Conservation (phyloP, 2,113 vertebrate species). For the Hypomesus transpacificus region DNA sequence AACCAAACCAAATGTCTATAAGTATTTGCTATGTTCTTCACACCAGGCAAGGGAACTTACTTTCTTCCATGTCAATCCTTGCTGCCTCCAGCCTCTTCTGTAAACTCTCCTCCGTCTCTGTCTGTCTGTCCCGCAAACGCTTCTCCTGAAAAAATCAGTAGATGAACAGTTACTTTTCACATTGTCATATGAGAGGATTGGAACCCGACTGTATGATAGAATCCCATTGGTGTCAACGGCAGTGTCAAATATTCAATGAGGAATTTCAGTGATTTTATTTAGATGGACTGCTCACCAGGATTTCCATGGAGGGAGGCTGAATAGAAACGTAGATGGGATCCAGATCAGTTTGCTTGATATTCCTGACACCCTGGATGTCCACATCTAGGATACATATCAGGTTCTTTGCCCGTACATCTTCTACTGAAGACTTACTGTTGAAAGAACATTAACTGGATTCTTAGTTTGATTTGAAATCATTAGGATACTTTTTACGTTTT, state of each 20-base stretch:
- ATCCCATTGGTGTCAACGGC: too few species aligned
- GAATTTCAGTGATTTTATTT: too few species aligned
- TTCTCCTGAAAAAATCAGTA: slow-evolving; percentile 74
- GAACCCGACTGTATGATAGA: too few species aligned
- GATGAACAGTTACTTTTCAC: not conserved
- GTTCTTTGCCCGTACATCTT: slow-evolving; percentile 86
- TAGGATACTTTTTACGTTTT: not conserved
- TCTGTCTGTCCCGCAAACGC: slow-evolving; percentile 83
- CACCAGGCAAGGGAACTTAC: slow-evolving; percentile 68
- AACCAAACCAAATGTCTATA: not conserved
- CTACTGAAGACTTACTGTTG: slow-evolving; percentile 83
- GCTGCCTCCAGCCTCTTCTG: slow-evolving; percentile 82
- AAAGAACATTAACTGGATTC: not conserved
- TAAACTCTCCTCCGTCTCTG: slow-evolving; percentile 88
- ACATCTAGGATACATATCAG: slow-evolving; percentile 93
- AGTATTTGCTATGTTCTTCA: not conserved
- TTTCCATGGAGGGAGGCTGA: slow-evolving; percentile 86
- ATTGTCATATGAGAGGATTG: not conserved
- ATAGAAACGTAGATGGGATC: slow-evolving; percentile 91
- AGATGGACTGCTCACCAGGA: slow-evolving; percentile 74
- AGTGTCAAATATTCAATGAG: too few species aligned
- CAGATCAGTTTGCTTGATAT: slow-evolving; percentile 90
- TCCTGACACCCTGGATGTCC: slow-evolving; percentile 92
- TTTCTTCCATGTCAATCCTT: slow-evolving; percentile 83
- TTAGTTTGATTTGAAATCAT: not conserved